phyloP scores from a whole-genome alignment of 2,113 vertebrate genomes.

The Aldabrachelys gigantea region DNA sequence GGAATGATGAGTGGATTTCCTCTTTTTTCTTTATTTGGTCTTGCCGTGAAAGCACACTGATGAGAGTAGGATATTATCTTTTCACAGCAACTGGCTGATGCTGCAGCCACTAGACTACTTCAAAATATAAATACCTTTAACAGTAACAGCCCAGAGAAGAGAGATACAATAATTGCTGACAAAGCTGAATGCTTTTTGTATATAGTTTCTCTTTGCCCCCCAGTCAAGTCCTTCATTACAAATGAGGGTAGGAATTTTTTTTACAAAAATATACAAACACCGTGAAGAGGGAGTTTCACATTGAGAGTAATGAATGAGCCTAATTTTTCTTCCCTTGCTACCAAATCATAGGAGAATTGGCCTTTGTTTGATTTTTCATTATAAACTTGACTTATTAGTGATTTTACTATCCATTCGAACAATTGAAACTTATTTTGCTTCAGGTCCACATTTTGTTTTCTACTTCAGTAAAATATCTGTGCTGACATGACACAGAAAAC shows the following conservation, averaged over 20 bases:
- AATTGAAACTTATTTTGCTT: constrained; percentile 23
- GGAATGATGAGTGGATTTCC: not conserved
- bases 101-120: not conserved
- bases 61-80: not conserved
- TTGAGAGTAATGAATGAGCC: not conserved
- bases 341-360: constrained; percentile 4
- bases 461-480: not conserved
- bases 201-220: not conserved
- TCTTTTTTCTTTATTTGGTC: not conserved
- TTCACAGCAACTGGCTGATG: not conserved
- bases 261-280: not conserved
- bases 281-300: not conserved
- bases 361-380: constrained; percentile 31
- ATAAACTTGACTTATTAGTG: constrained; percentile 23
- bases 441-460: not conserved
- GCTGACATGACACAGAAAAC: not conserved
- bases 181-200: not conserved
- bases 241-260: not conserved
- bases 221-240: not conserved
- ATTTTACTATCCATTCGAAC: not conserved
- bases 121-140: not conserved
- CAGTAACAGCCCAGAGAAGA: not conserved
- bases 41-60: not conserved
- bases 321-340: not conserved
- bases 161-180: not conserved